Evolutionary conservation across 2,113 vertebrate genomes (phyloP).

Genomic region (Gopherus evgoodei): DNA sequence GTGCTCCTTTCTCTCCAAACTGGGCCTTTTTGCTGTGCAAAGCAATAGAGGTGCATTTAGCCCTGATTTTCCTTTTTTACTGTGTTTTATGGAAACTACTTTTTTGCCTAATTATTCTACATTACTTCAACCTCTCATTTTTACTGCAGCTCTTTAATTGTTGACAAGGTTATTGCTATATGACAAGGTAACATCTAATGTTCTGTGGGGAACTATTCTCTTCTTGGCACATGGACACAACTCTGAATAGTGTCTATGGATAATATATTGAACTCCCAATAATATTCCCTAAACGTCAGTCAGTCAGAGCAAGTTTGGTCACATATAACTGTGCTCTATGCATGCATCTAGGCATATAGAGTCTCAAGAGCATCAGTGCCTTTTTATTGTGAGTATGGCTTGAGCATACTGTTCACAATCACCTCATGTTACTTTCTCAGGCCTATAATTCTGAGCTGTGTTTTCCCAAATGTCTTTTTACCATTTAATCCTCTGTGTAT

Average conservation of each 20-base stretch:
- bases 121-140: background rate
- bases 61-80: background rate
- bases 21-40: background rate
- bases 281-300: background rate
- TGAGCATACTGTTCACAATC: background rate
- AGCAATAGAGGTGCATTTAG: background rate
- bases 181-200: background rate
- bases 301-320: no score
- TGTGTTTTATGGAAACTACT: background rate
- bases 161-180: background rate
- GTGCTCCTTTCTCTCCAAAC: background rate
- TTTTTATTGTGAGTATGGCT: background rate
- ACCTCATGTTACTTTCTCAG: background rate
- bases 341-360: background rate
- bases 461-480: background rate
- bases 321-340: background rate
- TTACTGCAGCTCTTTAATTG: background rate
- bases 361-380: background rate
- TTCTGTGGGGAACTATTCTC: background rate
- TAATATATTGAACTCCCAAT: background rate
- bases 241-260: background rate
- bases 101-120: background rate
- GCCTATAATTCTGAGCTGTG: background rate
- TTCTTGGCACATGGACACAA: no score
- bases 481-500: background rate